Conservation (phyloP, 1,140 invertebrate species). For the Drosophila pruinosa region DNA sequence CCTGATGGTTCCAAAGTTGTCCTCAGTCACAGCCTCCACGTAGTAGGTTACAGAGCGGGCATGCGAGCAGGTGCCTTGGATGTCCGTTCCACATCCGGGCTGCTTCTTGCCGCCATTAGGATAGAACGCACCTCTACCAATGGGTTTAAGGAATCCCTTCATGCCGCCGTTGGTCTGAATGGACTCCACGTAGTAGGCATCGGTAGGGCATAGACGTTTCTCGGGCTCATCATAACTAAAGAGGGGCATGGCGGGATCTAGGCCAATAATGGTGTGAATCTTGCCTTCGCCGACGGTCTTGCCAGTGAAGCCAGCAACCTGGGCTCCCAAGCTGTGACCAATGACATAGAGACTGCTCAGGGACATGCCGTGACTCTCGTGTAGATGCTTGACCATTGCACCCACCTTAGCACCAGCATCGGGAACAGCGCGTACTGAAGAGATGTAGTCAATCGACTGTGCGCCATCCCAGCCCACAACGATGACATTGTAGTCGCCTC, state of each 20-base stretch:
- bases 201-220: slow-evolving; percentile 85
- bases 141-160: slow-evolving; percentile 83
- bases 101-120: slow-evolving; percentile 84
- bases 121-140: slow-evolving; percentile 84
- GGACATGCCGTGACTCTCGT: slow-evolving; percentile 80
- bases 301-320: slow-evolving; percentile 86
- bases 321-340: slow-evolving; percentile 87
- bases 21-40: slow-evolving; percentile 47
- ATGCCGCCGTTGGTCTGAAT: slow-evolving; percentile 88
- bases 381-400: slow-evolving; percentile 83
- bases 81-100: slow-evolving; percentile 84
- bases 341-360: slow-evolving; percentile 85
- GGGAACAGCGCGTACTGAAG: slow-evolving; percentile 81
- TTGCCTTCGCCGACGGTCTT: slow-evolving; percentile 44
- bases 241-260: slow-evolving; percentile 84
- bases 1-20: slow-evolving; percentile 42
- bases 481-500: slow-evolving; percentile 84
- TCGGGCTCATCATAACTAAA: slow-evolving; percentile 81
- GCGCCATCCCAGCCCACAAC: slow-evolving; percentile 84
- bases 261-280: slow-evolving; percentile 78
- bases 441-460: slow-evolving; percentile 76
- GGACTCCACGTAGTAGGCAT: slow-evolving; percentile 88
- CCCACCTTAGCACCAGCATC: slow-evolving; percentile 83
- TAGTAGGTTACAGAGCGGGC: slow-evolving; percentile 56
- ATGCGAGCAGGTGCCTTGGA: slow-evolving; percentile 76